Evolutionary conservation across 2,113 vertebrate genomes (phyloP).

Genomic region (Megalops atlanticus): DNA sequence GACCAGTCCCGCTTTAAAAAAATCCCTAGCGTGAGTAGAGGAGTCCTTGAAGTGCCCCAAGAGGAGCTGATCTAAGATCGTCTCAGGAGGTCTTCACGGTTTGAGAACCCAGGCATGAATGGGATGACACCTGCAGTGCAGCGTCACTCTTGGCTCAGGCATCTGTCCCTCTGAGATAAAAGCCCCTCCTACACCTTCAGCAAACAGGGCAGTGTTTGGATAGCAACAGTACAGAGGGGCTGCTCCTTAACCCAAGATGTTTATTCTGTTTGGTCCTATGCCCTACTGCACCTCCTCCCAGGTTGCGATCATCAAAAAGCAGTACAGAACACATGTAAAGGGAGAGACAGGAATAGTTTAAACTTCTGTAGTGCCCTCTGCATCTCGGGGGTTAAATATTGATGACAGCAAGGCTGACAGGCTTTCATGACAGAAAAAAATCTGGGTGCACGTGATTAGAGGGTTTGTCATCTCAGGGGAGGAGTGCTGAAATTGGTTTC

Average conservation of each 20-base stretch:
- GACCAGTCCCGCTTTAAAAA: no score
- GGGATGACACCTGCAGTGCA: no score
- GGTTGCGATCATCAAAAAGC: not conserved
- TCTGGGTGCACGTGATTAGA: constrained; percentile 23
- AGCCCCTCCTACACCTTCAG: not conserved
- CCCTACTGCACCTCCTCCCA: not conserved
- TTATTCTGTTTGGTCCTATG: not conserved
- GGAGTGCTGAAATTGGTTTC: constrained; percentile 48
- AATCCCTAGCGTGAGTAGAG: no score
- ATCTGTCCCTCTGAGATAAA: not conserved
- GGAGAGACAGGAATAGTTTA: not conserved
- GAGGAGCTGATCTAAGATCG: no score
- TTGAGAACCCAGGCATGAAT: no score
- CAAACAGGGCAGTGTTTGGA: not conserved
- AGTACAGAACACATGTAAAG: not conserved
- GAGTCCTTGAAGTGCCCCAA: no score
- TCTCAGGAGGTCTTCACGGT: no score
- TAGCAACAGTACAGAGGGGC: no score
- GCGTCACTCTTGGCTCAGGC: no score
- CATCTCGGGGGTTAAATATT: constrained; percentile 28
- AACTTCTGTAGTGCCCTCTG: not conserved
- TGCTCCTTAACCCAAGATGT: not conserved
- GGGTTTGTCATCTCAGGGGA: constrained; percentile 35
- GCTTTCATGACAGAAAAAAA: constrained; percentile 13
- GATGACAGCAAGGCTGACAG: constrained; percentile 22